phyloP scores from a whole-genome alignment of 2,797 vertebrate genomes.

The Anomalospiza imberbis region DNA sequence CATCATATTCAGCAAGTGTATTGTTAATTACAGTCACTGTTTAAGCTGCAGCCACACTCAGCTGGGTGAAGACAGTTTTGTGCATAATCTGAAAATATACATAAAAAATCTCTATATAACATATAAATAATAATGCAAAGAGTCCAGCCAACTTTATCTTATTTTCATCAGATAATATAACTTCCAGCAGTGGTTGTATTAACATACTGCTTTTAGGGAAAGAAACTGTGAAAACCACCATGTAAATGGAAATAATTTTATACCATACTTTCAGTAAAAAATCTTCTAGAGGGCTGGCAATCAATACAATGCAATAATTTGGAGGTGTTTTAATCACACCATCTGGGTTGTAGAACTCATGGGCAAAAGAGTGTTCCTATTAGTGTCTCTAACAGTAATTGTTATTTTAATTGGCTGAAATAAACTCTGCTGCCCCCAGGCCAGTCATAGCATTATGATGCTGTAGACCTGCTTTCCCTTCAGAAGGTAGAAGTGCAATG shows the following conservation, averaged over 20 bases:
- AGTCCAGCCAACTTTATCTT: not conserved
- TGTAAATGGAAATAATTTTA: not conserved
- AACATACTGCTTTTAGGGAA: not conserved
- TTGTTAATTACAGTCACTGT: not conserved
- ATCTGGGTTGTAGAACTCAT: not conserved
- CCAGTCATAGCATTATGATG: not conserved
- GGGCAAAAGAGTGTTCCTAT: conserved; percentile 1
- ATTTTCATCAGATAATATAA: not conserved
- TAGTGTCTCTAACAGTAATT: conserved; percentile 49
- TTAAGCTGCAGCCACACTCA: not conserved
- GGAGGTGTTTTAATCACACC: conserved; percentile 40
- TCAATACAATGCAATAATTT: not conserved
- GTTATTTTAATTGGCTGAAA: conserved; percentile 72
- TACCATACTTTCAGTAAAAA: not conserved
- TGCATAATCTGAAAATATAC: not conserved
- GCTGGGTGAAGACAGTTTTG: not conserved
- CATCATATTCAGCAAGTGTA: not conserved
- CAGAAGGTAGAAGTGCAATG: not conserved
- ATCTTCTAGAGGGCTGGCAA: not conserved
- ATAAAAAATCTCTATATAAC: not conserved
- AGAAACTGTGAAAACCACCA: not conserved
- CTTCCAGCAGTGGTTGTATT: not conserved
- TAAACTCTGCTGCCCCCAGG: conserved; percentile 44
- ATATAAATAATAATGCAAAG: not conserved
- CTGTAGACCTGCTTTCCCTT: not conserved